A percentile compares a stretch with the other conserved stretches of the same genome.
phyloP scores from a whole-genome alignment of 1,140 invertebrate species.

The Brachionus rubens region DNA sequence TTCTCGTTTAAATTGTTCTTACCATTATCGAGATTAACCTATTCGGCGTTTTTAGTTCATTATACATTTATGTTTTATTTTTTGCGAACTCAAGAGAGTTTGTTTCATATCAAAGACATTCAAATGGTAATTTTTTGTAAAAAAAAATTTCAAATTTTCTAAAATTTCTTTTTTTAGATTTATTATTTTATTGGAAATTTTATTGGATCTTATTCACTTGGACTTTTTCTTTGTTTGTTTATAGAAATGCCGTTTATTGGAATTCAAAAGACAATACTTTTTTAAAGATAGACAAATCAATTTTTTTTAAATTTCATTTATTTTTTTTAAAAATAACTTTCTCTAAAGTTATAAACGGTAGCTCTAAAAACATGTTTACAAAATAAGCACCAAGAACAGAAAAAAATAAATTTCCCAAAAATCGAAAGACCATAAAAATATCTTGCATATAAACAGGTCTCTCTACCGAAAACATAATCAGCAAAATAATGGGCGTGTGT shows the following conservation, averaged over 20 bases:
- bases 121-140: neutral
- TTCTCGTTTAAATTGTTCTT: constrained; percentile 19
- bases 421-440: constrained; percentile 1
- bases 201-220: constrained; percentile 17
- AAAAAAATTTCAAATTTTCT: neutral
- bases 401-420: constrained; percentile 9
- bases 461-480: neutral
- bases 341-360: constrained; percentile 18
- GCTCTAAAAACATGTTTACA: constrained; percentile 9
- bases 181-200: constrained; percentile 19
- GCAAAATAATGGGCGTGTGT: constrained; percentile 61
- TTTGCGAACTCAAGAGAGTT: neutral
- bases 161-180: constrained; percentile 5
- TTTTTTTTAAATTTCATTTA: no score
- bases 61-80: constrained; percentile 30
- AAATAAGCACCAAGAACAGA: neutral
- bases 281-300: no score
- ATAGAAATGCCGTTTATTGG: constrained; percentile 12
- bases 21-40: neutral
- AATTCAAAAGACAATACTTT: constrained; percentile 4
- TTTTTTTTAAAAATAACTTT: constrained; percentile 35
- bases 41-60: constrained; percentile 30
- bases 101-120: constrained; percentile 17
- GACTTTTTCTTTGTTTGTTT: constrained; percentile 4
- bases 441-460: neutral